A percentile compares a stretch with the other conserved stretches of the same genome.
Evolutionary conservation across 2,113 vertebrate species (phyloP).

Genomic region (Oryzias curvinotus): DNA sequence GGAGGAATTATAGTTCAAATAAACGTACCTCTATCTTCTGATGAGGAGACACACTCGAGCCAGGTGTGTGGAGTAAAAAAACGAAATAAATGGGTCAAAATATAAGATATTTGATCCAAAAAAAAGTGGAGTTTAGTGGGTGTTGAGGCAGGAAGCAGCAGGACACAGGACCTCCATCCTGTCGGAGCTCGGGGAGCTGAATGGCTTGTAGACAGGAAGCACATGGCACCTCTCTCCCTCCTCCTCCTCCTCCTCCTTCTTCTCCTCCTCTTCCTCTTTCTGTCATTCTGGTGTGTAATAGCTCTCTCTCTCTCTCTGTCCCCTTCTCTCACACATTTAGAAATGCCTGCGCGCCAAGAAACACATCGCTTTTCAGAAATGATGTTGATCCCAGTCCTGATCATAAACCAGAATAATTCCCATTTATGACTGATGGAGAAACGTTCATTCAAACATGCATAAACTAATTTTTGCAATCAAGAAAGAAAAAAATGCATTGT

Average conservation of each 20-base stretch:
- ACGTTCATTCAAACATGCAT: too few relatives aligned
- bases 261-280: conserved; percentile 52
- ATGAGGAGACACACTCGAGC: conserved; percentile 38
- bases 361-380: conserved; percentile 11
- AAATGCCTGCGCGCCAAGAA: not conserved
- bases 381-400: conserved; percentile 20
- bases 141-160: conserved; percentile 40
- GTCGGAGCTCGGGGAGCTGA: conserved; percentile 62
- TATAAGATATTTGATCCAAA: not conserved
- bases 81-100: not conserved
- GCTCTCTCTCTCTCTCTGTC: conserved; percentile 20
- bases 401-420: conserved; percentile 10
- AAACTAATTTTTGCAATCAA: too few relatives aligned
- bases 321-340: not conserved
- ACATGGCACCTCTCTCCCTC: conserved; percentile 77
- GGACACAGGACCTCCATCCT: conserved; percentile 74
- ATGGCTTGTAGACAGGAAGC: conserved; percentile 73
- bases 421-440: conserved; percentile 8
- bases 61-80: conserved; percentile 4
- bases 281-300: conserved; percentile 37
- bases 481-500: not conserved
- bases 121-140: conserved; percentile 43
- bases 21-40: conserved; percentile 51
- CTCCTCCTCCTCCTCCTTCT: conserved; percentile 50
- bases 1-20: not conserved